These are phyloP conservation scores for Trichosurus vulpecula DNA, from an alignment of 2,797 vertebrate genomes.

Conservation along the genomic window DNA sequence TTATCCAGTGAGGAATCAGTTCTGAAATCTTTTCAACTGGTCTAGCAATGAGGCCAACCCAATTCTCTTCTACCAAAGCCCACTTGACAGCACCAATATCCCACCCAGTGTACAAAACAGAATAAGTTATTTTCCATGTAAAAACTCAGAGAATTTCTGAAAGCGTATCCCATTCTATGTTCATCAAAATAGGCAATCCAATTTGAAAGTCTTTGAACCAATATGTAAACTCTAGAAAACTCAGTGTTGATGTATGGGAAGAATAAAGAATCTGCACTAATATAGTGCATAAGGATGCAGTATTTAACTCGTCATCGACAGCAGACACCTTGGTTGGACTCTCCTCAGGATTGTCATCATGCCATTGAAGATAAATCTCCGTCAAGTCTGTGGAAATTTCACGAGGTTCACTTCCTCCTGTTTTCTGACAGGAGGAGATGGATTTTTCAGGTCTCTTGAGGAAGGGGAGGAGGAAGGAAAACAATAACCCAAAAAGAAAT, in stretches of 20 bases:
- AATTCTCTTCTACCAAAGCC: constrained; percentile 73
- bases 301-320: constrained; percentile 86
- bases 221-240: constrained; percentile 94
- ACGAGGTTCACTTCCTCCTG: constrained; percentile 71
- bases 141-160: constrained; percentile 83
- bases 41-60: constrained; percentile 63
- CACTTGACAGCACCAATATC: constrained; percentile 74
- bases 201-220: constrained; percentile 82
- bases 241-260: constrained; percentile 87
- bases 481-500: constrained; percentile 61
- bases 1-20: constrained; percentile 73
- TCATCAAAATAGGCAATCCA: constrained; percentile 84
- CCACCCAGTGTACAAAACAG: constrained; percentile 82
- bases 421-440: constrained; percentile 82
- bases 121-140: constrained; percentile 80
- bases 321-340: constrained; percentile 83
- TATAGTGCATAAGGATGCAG: constrained; percentile 93
- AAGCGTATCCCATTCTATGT: constrained; percentile 80
- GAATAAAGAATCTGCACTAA: constrained; percentile 94
- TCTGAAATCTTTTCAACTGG: constrained; percentile 76
- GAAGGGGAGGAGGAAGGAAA: constrained; percentile 66
- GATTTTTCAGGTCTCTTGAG: constrained; percentile 75
- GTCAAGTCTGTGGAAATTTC: constrained; percentile 76
- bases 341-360: constrained; percentile 85
- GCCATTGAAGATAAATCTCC: constrained; percentile 80